Conservation (phyloP, 2,113 vertebrate species). For the Hippopotamus amphibius region DNA sequence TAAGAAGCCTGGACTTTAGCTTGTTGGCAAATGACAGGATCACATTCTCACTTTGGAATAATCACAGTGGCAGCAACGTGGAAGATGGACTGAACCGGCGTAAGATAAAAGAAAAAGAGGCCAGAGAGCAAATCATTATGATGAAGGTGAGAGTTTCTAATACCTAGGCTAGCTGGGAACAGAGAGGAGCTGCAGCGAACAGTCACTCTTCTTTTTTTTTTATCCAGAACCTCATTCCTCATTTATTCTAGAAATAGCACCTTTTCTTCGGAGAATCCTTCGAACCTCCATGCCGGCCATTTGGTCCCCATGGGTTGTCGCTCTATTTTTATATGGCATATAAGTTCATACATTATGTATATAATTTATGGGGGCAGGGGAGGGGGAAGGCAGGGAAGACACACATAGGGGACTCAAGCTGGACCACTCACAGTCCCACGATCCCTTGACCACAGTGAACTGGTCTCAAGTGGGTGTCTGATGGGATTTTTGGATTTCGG, state of each 20-base stretch:
- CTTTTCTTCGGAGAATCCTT: not conserved
- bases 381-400: not conserved
- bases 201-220: not conserved
- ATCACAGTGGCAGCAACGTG: not conserved
- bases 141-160: not conserved
- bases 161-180: too few relatives aligned
- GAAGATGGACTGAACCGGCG: not conserved
- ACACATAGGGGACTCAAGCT: too few relatives aligned
- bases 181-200: not conserved
- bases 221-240: not conserved
- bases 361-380: not conserved
- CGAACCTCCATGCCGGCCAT: not conserved
- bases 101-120: not conserved
- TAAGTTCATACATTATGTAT: too few relatives aligned
- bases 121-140: not conserved
- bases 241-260: not conserved
- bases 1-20: not conserved
- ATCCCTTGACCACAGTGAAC: not conserved
- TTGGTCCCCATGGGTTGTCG: not conserved
- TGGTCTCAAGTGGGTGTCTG: not conserved
- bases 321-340: not conserved
- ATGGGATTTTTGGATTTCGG: not conserved
- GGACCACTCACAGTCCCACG: not conserved
- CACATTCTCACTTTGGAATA: not conserved
- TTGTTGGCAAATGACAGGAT: not conserved